Evolutionary conservation across 2,797 vertebrate species (phyloP).

Genomic region (Crypturellus tataupa): DNA sequence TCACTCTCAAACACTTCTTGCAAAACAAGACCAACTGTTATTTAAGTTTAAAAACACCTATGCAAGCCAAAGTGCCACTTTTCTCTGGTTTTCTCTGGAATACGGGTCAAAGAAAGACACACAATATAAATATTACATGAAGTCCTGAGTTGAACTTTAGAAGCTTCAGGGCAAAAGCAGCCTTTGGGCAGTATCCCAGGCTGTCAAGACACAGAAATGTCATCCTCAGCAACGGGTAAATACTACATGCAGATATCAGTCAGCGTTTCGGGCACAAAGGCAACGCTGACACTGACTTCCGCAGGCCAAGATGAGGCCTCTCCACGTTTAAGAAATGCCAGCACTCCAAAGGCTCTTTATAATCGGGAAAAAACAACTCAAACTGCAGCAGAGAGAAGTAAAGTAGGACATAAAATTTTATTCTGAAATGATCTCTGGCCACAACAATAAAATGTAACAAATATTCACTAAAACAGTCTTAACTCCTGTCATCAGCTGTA

Average conservation of each 20-base stretch:
- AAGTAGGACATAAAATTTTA: conserved; percentile 89
- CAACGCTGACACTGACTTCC: background rate
- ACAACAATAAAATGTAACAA: conserved; percentile 99
- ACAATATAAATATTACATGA: background rate
- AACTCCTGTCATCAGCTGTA: conserved; percentile 94
- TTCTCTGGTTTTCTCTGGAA: background rate
- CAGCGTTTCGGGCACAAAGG: background rate
- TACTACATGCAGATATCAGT: background rate
- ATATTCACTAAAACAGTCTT: conserved; percentile 95
- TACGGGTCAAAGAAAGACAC: background rate
- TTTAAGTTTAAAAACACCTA: background rate
- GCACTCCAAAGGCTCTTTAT: background rate
- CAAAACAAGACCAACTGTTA: background rate
- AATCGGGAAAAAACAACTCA: background rate
- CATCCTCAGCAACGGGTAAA: background rate
- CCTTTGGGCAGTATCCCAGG: conserved; percentile 1
- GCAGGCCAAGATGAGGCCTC: background rate
- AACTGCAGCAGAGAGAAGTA: conserved; percentile 74
- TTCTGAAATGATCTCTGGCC: conserved; percentile 93
- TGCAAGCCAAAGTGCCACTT: background rate
- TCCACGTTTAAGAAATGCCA: background rate
- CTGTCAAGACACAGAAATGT: background rate
- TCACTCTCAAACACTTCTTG: background rate
- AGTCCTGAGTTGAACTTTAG: background rate
- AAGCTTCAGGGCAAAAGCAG: background rate